Conservation (phyloP, 2,113 vertebrate genomes). For the Triplophysa tibetana region DNA sequence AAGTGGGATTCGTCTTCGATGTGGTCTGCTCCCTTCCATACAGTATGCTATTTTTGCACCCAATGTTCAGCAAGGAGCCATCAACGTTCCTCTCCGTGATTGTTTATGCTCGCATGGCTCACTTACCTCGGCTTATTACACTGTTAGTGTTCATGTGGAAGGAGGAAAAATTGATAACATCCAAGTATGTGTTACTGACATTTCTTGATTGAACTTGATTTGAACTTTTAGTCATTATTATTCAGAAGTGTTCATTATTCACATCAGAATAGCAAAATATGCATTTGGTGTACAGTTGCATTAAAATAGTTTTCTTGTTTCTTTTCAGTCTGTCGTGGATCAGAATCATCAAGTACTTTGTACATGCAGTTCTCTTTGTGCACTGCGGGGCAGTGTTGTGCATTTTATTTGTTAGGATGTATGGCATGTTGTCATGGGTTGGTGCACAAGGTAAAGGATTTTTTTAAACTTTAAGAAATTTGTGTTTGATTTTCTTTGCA, state of each 20-base stretch:
- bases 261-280: no score
- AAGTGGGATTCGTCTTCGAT: conserved; percentile 43
- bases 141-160: conserved; percentile 35
- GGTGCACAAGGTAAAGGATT: conserved; percentile 5
- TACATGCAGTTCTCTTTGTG: conserved; percentile 26
- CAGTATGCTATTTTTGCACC: not conserved
- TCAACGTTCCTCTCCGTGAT: not conserved
- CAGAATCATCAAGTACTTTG: conserved; percentile 42
- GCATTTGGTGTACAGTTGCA: not conserved
- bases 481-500: not conserved
- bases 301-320: not conserved
- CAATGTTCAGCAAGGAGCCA: not conserved
- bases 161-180: conserved; percentile 40
- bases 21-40: conserved; percentile 46
- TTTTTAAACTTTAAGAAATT: not conserved
- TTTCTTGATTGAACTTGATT: no score
- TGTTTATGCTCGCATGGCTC: conserved; percentile 19
- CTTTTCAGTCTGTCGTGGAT: conserved; percentile 41
- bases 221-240: no score
- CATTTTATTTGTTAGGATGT: conserved; percentile 16
- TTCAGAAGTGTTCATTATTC: no score
- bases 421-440: conserved; percentile 32
- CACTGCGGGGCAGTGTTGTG: conserved; percentile 27
- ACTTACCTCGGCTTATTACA: conserved; percentile 37
- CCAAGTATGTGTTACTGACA: conserved; percentile 34